A percentile compares a stretch with the other conserved stretches of the same genome.
Evolutionary conservation across 2,888 invertebrate genomes (phyloP).

Genomic region (Pollenia amentaria): DNA sequence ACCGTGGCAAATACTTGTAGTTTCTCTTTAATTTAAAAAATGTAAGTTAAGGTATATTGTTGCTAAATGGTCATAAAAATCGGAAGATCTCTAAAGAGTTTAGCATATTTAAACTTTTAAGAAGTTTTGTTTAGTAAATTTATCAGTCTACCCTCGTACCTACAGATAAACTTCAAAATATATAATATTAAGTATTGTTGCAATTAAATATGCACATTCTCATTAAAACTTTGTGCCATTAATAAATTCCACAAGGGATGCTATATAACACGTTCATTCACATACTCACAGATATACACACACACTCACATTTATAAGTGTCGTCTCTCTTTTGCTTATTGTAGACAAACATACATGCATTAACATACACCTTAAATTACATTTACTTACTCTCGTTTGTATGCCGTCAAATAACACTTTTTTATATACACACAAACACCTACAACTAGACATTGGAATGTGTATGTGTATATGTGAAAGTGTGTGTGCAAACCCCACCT

Average conservation of each 20-base stretch:
- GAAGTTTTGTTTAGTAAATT: neutral
- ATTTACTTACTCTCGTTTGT: conserved; percentile 30
- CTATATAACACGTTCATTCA: conserved; percentile 65
- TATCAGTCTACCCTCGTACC: neutral
- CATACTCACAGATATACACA: conserved; percentile 8
- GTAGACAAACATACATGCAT: conserved; percentile 4
- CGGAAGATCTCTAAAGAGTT: neutral
- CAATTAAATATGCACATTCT: conserved; percentile 76
- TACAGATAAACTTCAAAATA: conserved; percentile 9
- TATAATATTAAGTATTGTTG: conserved; percentile 71
- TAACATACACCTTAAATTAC: conserved; percentile 4
- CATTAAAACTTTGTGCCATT: conserved; percentile 76
- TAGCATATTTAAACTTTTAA: neutral
- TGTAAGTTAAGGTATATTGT: too few relatives aligned
- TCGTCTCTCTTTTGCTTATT: neutral
- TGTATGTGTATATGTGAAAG: neutral
- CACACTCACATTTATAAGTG: neutral
- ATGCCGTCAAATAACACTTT: conserved; percentile 17
- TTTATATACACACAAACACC: conserved; percentile 36
- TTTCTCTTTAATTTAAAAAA: too few relatives aligned
- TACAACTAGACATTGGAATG: neutral
- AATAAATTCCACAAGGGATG: conserved; percentile 73
- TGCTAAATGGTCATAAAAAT: neutral
- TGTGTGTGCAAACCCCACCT: conserved; percentile 15
- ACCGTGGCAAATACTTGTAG: too few relatives aligned